Base-by-base conservation (phyloP, 2,888 invertebrate species). In the Stomorhina lunata region DNA sequence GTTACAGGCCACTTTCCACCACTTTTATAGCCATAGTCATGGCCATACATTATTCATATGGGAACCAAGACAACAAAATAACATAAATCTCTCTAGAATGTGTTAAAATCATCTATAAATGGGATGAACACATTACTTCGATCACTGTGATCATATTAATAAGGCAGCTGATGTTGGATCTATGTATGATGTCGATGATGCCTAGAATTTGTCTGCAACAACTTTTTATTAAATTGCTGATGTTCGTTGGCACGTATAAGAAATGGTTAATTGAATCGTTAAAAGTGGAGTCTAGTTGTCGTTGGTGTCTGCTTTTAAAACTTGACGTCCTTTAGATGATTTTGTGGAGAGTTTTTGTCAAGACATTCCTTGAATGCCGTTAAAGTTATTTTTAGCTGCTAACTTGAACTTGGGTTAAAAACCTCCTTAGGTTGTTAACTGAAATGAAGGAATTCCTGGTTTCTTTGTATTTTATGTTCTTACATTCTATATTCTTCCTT, bases 281-380 rank as follows among this genome's bases (percentile, higher is more conserved):
- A 45, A 53, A 27, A 29, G 34, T 27, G 15, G n/a, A 43, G 57
- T 4, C 34, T 61, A 61, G 66, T 61, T 48, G 59, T 22, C 66
- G 45, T 55, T 65, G 17, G 29, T 40, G 55, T 43, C 48, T 43
- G 12, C 29, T 48, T n/a, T n/a, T n/a, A 50, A 81, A 79, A 76
- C 75, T 71, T 66, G 82, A 79, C 71, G 79, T 82, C 82, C 78
- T 79, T 79, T 55, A 61, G 29, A 61, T 53, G 20, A 34, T 45
- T 45, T 72, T 59, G 65, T 66, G 57, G 57, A 57, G 53, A 63
- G 25, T 55, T 53, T 59, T 57, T 57, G 2, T 10, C 32, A n/a
- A 57, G 61, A 75, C 72, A 82, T 82, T 82, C 71, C 71, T 71
- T 76, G 66, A 76, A 79, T 79, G 71, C 82, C 82, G 82, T 82